Evolutionary conservation across 2,888 invertebrate genomes (phyloP).

Genomic region (Apodemia zela): DNA sequence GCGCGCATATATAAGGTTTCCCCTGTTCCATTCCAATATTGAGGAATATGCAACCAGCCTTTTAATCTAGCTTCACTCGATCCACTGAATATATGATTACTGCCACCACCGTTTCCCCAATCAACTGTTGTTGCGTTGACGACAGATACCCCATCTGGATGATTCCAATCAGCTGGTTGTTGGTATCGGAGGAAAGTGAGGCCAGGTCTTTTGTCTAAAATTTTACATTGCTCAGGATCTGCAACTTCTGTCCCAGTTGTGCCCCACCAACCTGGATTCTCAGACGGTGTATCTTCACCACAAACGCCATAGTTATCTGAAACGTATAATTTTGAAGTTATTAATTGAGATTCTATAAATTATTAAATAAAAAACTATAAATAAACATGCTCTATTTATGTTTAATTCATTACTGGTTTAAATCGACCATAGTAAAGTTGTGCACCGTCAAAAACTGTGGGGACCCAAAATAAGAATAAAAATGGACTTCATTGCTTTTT

Average conservation of each 20-base stretch:
- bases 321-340: conserved; percentile 26
- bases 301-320: conserved; percentile 90
- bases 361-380: too few relatives aligned
- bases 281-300: conserved; percentile 91
- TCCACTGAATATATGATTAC: conserved; percentile 84
- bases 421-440: too few relatives aligned
- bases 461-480: too few relatives aligned
- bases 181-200: conserved; percentile 93
- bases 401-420: too few relatives aligned
- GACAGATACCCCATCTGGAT: conserved; percentile 93
- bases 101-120: conserved; percentile 86
- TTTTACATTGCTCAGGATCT: conserved; percentile 87
- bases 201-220: conserved; percentile 90
- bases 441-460: too few relatives aligned
- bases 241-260: conserved; percentile 88
- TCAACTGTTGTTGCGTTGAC: conserved; percentile 92
- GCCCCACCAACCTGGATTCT: conserved; percentile 95
- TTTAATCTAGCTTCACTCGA: conserved; percentile 88
- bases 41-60: conserved; percentile 91
- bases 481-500: too few relatives aligned
- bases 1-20: conserved; percentile 89
- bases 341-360: too few relatives aligned
- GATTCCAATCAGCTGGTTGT: conserved; percentile 91
- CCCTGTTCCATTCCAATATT: conserved; percentile 83
- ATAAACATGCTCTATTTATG: too few relatives aligned